Conservation (phyloP, 2,888 invertebrate genomes). For the Andricus quercusramuli region DNA sequence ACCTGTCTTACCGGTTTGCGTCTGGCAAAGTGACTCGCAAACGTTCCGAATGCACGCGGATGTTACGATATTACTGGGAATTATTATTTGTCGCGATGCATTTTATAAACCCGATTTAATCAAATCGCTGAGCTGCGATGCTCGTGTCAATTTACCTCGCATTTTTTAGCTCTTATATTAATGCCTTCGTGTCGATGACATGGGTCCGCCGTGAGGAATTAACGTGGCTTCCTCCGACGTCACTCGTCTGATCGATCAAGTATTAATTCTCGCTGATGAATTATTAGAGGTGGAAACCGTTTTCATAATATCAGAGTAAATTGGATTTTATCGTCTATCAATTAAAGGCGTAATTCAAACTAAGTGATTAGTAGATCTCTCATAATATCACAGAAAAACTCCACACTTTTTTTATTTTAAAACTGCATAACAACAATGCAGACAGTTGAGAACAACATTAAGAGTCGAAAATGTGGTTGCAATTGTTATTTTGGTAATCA, state of each 20-base stretch:
- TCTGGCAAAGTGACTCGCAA: slow-evolving; percentile 53
- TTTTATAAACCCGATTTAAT: slow-evolving; percentile 30
- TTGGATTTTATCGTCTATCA: not conserved
- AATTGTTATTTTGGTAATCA: too few relatives aligned
- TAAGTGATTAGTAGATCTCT: not conserved
- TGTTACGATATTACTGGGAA: slow-evolving; percentile 30
- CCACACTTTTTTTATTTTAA: too few relatives aligned
- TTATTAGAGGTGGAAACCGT: not conserved
- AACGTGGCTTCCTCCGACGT: not conserved
- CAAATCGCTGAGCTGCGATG: slow-evolving; percentile 18
- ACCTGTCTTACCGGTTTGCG: slow-evolving; percentile 65
- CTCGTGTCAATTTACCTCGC: not conserved
- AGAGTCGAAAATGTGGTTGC: too few relatives aligned
- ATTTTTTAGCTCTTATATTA: not conserved
- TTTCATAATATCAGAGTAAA: not conserved
- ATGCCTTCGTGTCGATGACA: slow-evolving; percentile 18
- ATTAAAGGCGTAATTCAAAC: slow-evolving; percentile 1
- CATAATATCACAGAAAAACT: too few relatives aligned
- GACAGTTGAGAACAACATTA: too few relatives aligned
- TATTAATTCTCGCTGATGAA: slow-evolving; percentile 21
- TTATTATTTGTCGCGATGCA: slow-evolving; percentile 29
- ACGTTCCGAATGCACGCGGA: slow-evolving; percentile 44
- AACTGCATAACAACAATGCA: too few relatives aligned
- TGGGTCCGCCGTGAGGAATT: not conserved
- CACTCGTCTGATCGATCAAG: slow-evolving; percentile 6